Conservation (phyloP, 2,888 invertebrate species). For the Hydroisotoma schaefferi region DNA sequence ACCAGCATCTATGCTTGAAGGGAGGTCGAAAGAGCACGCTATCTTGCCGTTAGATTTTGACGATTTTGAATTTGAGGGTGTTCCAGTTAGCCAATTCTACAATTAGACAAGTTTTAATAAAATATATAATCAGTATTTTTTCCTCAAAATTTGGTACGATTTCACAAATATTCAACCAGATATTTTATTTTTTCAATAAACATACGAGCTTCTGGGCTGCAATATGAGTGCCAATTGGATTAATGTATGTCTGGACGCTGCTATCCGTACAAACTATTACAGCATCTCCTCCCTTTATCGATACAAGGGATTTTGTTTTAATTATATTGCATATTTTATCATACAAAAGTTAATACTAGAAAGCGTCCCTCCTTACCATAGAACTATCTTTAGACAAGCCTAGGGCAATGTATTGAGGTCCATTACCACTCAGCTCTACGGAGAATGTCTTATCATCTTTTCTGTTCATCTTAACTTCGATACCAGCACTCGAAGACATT, state of each 20-base stretch:
- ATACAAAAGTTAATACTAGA: background rate
- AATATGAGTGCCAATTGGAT: background rate
- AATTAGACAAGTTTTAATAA: background rate
- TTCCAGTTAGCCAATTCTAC: background rate
- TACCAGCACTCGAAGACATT: background rate
- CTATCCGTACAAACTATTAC: background rate
- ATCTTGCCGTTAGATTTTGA: background rate
- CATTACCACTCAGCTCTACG: background rate
- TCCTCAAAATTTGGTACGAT: background rate
- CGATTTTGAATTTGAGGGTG: background rate
- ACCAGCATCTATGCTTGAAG: background rate
- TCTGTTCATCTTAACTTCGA: background rate
- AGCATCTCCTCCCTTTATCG: slow-evolving; percentile 5
- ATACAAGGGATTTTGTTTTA: background rate
- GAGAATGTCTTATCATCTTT: background rate
- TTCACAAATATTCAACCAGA: background rate
- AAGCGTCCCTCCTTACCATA: background rate
- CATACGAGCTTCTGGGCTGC: background rate
- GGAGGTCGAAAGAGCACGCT: background rate
- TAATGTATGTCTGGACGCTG: background rate
- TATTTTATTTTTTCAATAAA: background rate
- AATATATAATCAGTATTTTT: background rate
- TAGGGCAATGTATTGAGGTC: slow-evolving; percentile 1
- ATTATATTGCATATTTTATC: background rate
- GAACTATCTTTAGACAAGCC: slow-evolving; percentile 1